Conservation (phyloP, 1,140 invertebrate species). For the Aphaenogaster floridana region DNA sequence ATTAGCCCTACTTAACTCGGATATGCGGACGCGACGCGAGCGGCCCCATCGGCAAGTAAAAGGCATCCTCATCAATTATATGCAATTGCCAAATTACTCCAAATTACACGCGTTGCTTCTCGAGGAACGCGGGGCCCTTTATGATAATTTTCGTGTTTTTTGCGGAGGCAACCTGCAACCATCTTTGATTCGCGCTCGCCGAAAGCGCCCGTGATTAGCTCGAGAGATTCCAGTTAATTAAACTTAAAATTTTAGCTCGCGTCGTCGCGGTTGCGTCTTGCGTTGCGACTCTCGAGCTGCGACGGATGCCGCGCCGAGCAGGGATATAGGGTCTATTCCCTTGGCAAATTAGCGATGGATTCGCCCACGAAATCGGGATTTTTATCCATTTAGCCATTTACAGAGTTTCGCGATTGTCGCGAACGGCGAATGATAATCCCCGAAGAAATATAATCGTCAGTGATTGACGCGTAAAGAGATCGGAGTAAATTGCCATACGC, state of each 20-base stretch:
- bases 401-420: background rate
- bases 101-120: conserved; percentile 81
- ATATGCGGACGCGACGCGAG: conserved; percentile 74
- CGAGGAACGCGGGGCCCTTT: conserved; percentile 55
- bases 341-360: background rate
- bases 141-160: conserved; percentile 70
- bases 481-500: background rate
- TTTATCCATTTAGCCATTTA: background rate
- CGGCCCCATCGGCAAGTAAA: conserved; percentile 80
- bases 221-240: conserved; percentile 22
- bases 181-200: conserved; percentile 44
- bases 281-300: background rate
- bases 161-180: background rate
- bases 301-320: background rate
- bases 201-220: conserved; percentile 32
- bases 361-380: background rate
- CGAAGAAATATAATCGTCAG: background rate
- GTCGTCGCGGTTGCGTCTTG: too few species aligned
- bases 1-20: conserved; percentile 85
- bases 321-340: background rate
- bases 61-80: conserved; percentile 85
- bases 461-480: background rate
- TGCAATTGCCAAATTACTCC: conserved; percentile 86
- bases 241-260: background rate
- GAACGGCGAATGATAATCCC: background rate